Conservation (phyloP, 1,140 invertebrate genomes). For the Agraylea sexmaculata region DNA sequence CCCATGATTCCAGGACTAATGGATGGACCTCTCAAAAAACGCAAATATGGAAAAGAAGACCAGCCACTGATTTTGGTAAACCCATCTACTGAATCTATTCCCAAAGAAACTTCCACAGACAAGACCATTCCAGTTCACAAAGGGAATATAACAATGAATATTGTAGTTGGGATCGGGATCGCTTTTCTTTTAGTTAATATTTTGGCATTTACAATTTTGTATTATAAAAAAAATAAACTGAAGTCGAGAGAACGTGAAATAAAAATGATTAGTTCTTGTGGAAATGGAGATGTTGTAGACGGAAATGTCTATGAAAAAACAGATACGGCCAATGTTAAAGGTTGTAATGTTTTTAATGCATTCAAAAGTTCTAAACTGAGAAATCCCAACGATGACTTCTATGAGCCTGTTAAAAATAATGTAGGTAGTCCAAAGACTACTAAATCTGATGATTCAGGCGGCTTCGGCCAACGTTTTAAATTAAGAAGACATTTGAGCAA, state of each 20-base stretch:
- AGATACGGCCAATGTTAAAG: constrained; percentile 32
- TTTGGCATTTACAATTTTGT: constrained; percentile 61
- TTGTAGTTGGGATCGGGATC: constrained; percentile 66
- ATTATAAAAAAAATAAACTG: constrained; percentile 56
- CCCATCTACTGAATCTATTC: constrained; percentile 11
- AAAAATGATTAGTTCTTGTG: constrained; percentile 29
- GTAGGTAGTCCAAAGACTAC: constrained; percentile 43
- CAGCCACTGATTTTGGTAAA: not conserved
- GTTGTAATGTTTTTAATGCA: constrained; percentile 45
- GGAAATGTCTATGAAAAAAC: constrained; percentile 35
- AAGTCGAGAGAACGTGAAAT: constrained; percentile 39
- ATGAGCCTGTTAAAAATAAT: constrained; percentile 41
- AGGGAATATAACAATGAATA: constrained; percentile 46
- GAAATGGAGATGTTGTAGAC: constrained; percentile 18
- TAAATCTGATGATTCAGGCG: constrained; percentile 44
- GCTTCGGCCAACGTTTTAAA: constrained; percentile 47
- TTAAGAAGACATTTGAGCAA: constrained; percentile 58
- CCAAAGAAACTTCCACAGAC: constrained; percentile 22
- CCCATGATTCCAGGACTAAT: constrained; percentile 26
- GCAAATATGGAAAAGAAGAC: constrained; percentile 5
- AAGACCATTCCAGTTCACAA: constrained; percentile 30
- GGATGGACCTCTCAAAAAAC: constrained; percentile 24
- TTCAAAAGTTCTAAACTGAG: constrained; percentile 38
- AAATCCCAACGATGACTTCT: constrained; percentile 40
- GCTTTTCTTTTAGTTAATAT: constrained; percentile 75